Conservation (phyloP, 2,797 vertebrate species). For the Danio albolineatus region DNA sequence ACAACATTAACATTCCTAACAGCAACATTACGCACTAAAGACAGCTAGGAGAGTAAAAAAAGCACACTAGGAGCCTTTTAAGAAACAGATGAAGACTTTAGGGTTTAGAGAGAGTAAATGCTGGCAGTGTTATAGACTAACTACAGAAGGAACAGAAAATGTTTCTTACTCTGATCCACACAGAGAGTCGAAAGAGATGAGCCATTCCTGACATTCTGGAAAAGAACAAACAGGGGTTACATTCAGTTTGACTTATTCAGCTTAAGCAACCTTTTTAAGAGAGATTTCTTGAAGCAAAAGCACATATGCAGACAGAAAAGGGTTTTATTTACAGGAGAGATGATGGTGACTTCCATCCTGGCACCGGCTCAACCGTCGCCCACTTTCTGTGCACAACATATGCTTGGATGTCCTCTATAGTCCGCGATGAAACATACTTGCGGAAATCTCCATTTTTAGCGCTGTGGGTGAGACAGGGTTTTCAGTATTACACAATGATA, state of each 20-base stretch:
- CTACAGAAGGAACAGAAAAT: neutral
- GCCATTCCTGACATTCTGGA: constrained; percentile 68
- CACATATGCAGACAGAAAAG: neutral
- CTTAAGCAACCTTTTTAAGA: neutral
- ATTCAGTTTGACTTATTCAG: neutral
- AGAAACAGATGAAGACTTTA: too few relatives aligned
- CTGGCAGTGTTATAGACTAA: neutral
- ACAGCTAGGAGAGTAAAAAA: too few relatives aligned
- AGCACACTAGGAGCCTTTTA: too few relatives aligned
- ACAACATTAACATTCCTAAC: too few relatives aligned
- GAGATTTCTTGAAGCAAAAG: neutral
- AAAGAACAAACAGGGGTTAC: neutral
- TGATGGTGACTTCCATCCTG: constrained; percentile 87
- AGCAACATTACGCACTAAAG: too few relatives aligned
- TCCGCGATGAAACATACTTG: constrained; percentile 83
- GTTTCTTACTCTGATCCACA: constrained; percentile 66
- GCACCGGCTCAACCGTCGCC: constrained; percentile 84
- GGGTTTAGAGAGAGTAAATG: neutral
- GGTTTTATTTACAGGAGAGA: constrained; percentile 81
- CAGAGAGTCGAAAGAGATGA: constrained; percentile 64
- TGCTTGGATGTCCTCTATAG: constrained; percentile 81
- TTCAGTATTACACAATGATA: neutral
- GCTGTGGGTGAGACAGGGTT: constrained; percentile 66
- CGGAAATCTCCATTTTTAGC: constrained; percentile 85
- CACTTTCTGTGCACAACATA: constrained; percentile 84